A percentile compares a stretch with the other conserved stretches of the same genome.
Evolutionary conservation across 2,797 vertebrate genomes (phyloP).

Genomic region (Malacoraja senta): DNA sequence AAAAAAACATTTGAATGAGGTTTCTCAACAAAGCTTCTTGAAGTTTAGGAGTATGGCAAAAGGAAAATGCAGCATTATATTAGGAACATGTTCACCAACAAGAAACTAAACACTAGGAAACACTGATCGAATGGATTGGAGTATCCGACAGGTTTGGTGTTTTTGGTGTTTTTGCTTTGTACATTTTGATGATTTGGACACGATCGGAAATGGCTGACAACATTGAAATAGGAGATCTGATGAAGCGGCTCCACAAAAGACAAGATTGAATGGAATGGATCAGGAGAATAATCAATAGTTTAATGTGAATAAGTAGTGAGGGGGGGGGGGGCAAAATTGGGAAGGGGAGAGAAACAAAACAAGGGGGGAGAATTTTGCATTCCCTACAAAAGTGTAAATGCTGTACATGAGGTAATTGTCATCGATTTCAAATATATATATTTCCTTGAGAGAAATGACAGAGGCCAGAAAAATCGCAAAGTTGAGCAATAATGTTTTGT

Average conservation of each 20-base stretch:
- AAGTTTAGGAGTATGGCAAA: background rate
- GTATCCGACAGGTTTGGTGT: no score
- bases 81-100: background rate
- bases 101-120: background rate
- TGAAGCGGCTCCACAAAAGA: background rate
- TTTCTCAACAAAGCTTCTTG: background rate
- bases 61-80: background rate
- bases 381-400: background rate
- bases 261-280: background rate
- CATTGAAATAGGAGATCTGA: background rate
- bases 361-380: background rate
- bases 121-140: background rate
- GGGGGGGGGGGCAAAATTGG: background rate
- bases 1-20: background rate
- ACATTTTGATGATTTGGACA: no score
- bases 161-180: no score
- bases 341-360: background rate
- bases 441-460: no score
- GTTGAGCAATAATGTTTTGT: background rate
- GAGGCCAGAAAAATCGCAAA: background rate
- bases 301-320: background rate
- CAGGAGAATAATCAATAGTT: background rate
- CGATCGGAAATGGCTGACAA: background rate
- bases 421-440: background rate
- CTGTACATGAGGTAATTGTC: no score